These are phyloP conservation scores for Athene noctua DNA, from an alignment of 2,113 vertebrate species.

Conservation along the genomic window DNA sequence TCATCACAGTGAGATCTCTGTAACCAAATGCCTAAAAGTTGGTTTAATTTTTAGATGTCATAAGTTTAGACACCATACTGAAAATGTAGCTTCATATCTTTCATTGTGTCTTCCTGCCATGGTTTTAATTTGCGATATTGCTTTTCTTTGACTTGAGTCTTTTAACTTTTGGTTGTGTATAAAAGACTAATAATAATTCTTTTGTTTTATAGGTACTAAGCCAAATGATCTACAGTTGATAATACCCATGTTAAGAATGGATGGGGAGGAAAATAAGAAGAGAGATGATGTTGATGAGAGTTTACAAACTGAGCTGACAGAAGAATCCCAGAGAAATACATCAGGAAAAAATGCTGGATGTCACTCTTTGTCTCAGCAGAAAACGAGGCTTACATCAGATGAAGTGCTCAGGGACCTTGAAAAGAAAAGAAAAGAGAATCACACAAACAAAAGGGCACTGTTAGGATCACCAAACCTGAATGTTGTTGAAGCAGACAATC, in stretches of 20 bases:
- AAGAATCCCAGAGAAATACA: not conserved
- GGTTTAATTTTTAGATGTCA: not conserved
- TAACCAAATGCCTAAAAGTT: not conserved
- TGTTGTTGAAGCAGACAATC: constrained; percentile 38
- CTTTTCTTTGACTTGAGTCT: not conserved
- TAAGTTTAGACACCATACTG: not conserved
- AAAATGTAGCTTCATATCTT: not conserved
- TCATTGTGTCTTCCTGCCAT: not conserved
- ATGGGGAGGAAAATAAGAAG: constrained; percentile 55
- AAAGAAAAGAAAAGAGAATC: constrained; percentile 39
- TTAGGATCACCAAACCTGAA: not conserved
- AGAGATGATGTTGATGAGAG: constrained; percentile 33
- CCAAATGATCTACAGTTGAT: constrained; percentile 6
- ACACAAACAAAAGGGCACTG: constrained; percentile 43
- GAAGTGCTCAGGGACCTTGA: constrained; percentile 21
- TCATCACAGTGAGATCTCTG: not conserved
- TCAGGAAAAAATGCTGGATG: not conserved
- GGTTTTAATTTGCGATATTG: not conserved
- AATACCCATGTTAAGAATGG: constrained; percentile 60
- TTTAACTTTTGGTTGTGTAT: not conserved
- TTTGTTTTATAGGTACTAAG: constrained; percentile 57
- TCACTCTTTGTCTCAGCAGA: not conserved
- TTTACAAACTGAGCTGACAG: not conserved
- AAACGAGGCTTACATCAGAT: constrained; percentile 43
- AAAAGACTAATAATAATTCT: constrained; percentile 11